A percentile compares a stretch with the other conserved stretches of the same genome.
Evolutionary conservation across 2,797 vertebrate species (phyloP).

Genomic region (Sebastes minor): DNA sequence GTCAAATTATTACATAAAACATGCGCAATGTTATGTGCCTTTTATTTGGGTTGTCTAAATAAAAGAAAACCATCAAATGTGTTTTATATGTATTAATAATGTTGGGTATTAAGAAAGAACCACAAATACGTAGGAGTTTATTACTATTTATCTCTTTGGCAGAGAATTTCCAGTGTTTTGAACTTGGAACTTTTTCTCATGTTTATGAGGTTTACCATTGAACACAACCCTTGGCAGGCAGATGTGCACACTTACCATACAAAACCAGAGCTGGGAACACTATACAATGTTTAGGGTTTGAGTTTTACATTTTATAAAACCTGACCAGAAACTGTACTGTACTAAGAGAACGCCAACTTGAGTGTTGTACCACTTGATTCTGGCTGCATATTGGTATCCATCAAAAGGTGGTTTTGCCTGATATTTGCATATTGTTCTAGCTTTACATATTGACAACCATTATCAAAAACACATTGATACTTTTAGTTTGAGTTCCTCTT

Average conservation of each 20-base stretch:
- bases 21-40: constrained; percentile 99
- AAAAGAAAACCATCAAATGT: constrained; percentile 92
- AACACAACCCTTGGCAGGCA: neutral
- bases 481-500: neutral
- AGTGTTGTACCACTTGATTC: neutral
- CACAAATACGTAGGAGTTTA: neutral
- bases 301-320: neutral
- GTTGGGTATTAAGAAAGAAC: neutral
- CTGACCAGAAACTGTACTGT: neutral
- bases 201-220: neutral
- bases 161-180: neutral
- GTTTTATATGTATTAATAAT: constrained; percentile 46
- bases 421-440: neutral
- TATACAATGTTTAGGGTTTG: neutral
- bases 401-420: neutral
- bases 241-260: neutral
- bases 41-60: constrained; percentile 99
- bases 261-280: neutral
- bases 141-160: neutral
- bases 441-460: neutral
- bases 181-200: neutral
- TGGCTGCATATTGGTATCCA: neutral
- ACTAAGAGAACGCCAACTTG: neutral
- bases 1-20: constrained; percentile 99
- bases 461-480: neutral